Evolutionary conservation across 2,113 vertebrate species (phyloP).

Genomic region (Ammospiza caudacuta): DNA sequence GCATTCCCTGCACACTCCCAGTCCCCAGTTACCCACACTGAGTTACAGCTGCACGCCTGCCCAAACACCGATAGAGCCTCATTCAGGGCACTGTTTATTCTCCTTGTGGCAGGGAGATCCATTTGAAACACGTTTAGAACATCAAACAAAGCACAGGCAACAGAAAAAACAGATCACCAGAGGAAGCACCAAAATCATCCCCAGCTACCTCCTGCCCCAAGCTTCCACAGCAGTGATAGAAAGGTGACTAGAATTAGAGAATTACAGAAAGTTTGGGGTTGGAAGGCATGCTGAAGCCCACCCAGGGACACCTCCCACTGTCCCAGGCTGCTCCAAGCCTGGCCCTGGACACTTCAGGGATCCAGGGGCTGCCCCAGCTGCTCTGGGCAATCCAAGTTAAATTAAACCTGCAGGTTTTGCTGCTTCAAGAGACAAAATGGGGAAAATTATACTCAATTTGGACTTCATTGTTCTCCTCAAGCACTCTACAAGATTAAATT

Average conservation of each 20-base stretch:
- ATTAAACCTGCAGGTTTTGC: not conserved
- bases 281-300: not conserved
- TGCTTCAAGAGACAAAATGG: not conserved
- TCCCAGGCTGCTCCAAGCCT: not conserved
- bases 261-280: not conserved
- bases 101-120: not conserved
- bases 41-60: not conserved
- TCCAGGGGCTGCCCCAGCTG: not conserved
- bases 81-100: not conserved
- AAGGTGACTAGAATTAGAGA: not conserved
- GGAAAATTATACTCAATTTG: fast-evolving
- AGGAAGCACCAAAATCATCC: not conserved
- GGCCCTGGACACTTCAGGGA: not conserved
- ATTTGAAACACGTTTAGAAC: not conserved
- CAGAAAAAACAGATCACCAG: not conserved
- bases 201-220: not conserved
- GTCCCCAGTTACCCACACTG: fast-evolving
- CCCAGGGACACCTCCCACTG: not conserved
- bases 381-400: not conserved
- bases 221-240: not conserved
- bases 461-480: not conserved
- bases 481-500: not conserved
- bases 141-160: conserved; percentile 9
- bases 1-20: not conserved
- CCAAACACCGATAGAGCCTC: not conserved